phyloP scores from a whole-genome alignment of 2,113 vertebrate genomes.

The Seriola rivoliana region DNA sequence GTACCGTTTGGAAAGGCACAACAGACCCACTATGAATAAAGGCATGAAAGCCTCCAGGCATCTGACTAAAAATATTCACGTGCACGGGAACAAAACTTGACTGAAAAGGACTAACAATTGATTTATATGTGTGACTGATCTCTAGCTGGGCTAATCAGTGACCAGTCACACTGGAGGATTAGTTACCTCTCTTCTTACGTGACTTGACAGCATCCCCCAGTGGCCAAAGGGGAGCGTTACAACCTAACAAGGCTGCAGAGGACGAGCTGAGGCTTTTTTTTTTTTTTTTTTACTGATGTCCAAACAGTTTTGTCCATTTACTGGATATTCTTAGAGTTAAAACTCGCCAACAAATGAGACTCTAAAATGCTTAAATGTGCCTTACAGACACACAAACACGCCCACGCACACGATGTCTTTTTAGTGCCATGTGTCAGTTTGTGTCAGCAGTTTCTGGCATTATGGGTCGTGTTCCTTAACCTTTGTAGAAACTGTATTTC shows the following conservation, averaged over 20 bases:
- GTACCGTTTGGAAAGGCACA: background rate
- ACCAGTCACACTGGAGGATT: conserved; percentile 17
- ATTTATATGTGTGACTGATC: conserved; percentile 39
- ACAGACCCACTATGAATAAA: background rate
- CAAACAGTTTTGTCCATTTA: conserved; percentile 43
- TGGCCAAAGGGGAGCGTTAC: conserved; percentile 19
- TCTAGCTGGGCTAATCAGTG: conserved; percentile 54
- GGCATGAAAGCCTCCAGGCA: conserved; percentile 26
- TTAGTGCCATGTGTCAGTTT: conserved; percentile 23
- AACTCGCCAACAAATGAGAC: conserved; percentile 54
- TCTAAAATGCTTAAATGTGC: conserved; percentile 79
- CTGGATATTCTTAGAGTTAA: conserved; percentile 49
- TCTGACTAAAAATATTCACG: conserved; percentile 4
- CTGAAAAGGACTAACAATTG: conserved; percentile 11
- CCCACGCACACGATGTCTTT: background rate
- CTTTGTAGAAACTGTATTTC: conserved; percentile 14
- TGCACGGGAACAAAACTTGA: conserved; percentile 2
- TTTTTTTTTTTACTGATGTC: conserved; percentile 57
- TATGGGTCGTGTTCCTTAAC: background rate
- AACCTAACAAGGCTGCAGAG: background rate
- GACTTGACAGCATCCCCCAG: conserved; percentile 27
- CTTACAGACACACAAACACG: conserved; percentile 83
- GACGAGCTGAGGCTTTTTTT: background rate
- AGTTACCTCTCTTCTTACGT: background rate
- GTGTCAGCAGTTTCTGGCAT: background rate